Evolutionary conservation across 1,140 invertebrate species (phyloP).

Genomic region (Drosophila ohnishii): DNA sequence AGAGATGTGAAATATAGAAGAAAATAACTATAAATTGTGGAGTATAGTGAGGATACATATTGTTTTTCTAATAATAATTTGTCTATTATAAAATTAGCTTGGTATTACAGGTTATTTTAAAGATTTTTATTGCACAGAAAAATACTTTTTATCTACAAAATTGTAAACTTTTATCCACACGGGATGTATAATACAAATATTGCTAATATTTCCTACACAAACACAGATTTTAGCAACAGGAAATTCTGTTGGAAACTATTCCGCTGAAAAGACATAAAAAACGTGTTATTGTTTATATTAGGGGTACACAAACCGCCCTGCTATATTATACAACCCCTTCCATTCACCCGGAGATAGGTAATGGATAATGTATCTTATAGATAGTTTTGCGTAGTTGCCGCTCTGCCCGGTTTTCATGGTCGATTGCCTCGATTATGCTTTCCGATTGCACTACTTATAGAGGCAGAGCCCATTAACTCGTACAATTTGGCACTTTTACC

Average conservation of each 20-base stretch:
- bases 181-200: constrained; percentile 1
- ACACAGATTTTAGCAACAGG: constrained; percentile 35
- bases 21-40: too few species aligned
- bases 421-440: constrained; percentile 72
- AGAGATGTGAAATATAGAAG: too few species aligned
- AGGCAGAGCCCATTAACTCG: constrained; percentile 40
- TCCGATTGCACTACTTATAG: constrained; percentile 51
- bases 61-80: neutral
- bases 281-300: constrained; percentile 45
- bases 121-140: neutral
- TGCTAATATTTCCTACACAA: constrained; percentile 12
- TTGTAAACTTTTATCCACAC: neutral
- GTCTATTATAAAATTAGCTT: neutral
- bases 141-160: neutral
- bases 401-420: constrained; percentile 56
- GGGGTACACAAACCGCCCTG: constrained; percentile 17
- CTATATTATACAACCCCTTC: neutral
- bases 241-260: constrained; percentile 37
- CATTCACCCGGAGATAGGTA: neutral
- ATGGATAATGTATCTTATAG: constrained; percentile 59
- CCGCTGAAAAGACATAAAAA: constrained; percentile 45
- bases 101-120: neutral
- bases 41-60: neutral
- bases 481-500: constrained; percentile 68
- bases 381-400: constrained; percentile 51